Evolutionary conservation across 2,888 invertebrate species (phyloP).

Genomic region (Protonemura montana): DNA sequence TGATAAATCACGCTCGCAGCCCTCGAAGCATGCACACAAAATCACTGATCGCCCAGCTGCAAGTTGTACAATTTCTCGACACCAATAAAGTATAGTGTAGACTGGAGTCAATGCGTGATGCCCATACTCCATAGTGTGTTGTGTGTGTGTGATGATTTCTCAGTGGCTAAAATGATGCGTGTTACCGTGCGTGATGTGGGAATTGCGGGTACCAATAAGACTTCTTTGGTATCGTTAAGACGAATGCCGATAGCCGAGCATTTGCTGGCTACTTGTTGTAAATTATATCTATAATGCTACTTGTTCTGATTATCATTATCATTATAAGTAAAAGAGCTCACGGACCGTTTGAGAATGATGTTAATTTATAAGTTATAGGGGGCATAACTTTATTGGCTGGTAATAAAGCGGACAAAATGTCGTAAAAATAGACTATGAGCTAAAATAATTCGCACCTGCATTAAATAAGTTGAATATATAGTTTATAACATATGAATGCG

Average conservation of each 20-base stretch:
- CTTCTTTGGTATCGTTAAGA: not conserved
- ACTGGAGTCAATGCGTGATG: not conserved
- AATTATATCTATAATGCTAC: not conserved
- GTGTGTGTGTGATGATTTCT: not conserved
- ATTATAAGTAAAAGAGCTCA: not conserved
- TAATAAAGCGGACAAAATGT: not conserved
- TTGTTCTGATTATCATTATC: constrained; percentile 7
- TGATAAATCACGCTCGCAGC: not conserved
- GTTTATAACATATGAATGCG: not conserved
- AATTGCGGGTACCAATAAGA: not conserved
- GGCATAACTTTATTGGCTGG: not conserved
- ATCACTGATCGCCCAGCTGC: not conserved
- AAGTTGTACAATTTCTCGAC: not conserved
- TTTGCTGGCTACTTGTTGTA: not conserved
- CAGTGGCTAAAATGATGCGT: not conserved
- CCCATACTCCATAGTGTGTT: not conserved
- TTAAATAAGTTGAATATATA: not conserved
- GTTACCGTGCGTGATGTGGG: not conserved
- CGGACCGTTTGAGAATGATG: not conserved
- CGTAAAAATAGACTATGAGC: not conserved
- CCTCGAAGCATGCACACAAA: not conserved
- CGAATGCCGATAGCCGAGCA: not conserved
- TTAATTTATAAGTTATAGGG: not conserved
- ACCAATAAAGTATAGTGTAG: not conserved
- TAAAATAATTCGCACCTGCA: constrained; percentile 7